Evolutionary conservation across 2,113 vertebrate genomes (phyloP).

Genomic region (Glaucidium brasilianum): DNA sequence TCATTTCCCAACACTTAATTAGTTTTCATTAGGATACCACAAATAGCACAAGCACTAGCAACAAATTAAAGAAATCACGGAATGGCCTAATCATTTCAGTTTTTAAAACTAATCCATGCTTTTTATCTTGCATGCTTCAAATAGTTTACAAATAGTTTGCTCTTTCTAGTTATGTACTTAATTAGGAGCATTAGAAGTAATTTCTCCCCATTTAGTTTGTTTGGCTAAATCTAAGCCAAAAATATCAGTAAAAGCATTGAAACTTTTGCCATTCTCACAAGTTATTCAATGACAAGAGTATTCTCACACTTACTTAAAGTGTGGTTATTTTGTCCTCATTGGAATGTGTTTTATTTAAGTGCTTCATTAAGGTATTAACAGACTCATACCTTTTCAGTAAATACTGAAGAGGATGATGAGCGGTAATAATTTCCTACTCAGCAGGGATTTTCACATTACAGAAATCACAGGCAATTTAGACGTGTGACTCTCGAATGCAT

Average conservation of each 20-base stretch:
- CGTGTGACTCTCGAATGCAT: not conserved
- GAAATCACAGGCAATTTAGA: not conserved
- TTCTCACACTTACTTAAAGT: constrained; percentile 33
- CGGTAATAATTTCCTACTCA: not conserved
- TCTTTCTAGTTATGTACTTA: not conserved
- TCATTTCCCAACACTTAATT: constrained; percentile 2
- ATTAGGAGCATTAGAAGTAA: not conserved
- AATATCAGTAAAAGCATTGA: not conserved
- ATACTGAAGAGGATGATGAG: not conserved
- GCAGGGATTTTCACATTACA: not conserved
- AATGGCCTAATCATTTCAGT: not conserved
- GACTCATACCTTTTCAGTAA: not conserved
- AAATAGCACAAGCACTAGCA: not conserved
- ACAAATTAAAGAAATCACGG: not conserved
- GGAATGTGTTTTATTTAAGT: not conserved
- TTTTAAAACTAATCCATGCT: not conserved
- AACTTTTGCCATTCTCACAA: not conserved
- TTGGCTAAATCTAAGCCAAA: not conserved
- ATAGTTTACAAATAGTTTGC: not conserved
- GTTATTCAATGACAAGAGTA: not conserved
- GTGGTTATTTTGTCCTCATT: not conserved
- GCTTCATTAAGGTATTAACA: not conserved
- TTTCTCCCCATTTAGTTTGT: not conserved
- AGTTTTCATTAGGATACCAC: constrained; percentile 11
- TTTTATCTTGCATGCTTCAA: not conserved